These are phyloP conservation scores for Vandiemenella viatica DNA, from an alignment of 2,888 invertebrate genomes.

Conservation along the genomic window DNA sequence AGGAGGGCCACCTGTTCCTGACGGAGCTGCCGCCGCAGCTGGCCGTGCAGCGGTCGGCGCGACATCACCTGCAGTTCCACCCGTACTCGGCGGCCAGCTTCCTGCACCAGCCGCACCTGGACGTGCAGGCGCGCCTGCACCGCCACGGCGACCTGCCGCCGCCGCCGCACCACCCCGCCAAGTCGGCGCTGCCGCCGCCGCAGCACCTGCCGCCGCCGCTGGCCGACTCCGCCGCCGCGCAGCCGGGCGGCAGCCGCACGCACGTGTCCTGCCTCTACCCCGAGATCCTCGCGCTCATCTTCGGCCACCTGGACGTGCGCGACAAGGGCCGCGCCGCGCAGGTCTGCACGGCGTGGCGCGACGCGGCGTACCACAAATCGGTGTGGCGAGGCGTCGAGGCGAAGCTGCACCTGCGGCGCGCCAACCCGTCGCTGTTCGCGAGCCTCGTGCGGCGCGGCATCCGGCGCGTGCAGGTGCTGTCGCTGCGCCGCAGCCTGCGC, in stretches of 20 bases:
- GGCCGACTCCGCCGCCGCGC: slow-evolving; percentile 41
- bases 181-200: slow-evolving; percentile 32
- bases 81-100: slow-evolving; percentile 17
- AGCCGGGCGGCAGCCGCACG: slow-evolving; percentile 36
- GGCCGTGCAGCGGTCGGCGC: slow-evolving; percentile 34
- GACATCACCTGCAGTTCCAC: slow-evolving; percentile 29
- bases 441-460: slow-evolving; percentile 79
- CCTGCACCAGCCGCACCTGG: slow-evolving; percentile 27
- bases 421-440: slow-evolving; percentile 70
- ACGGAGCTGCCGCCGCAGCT: slow-evolving; percentile 41
- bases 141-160: slow-evolving; percentile 48
- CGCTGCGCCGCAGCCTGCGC: slow-evolving; percentile 62
- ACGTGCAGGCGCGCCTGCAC: slow-evolving; percentile 46
- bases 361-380: slow-evolving; percentile 80
- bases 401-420: slow-evolving; percentile 68
- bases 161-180: slow-evolving; percentile 21
- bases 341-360: slow-evolving; percentile 78
- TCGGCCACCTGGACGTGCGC: slow-evolving; percentile 71
- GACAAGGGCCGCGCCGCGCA: slow-evolving; percentile 84
- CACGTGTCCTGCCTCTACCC: slow-evolving; percentile 83
- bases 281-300: slow-evolving; percentile 82
- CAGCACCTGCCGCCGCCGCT: slow-evolving; percentile 23
- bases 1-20: slow-evolving; percentile 40
- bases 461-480: slow-evolving; percentile 74
- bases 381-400: slow-evolving; percentile 93